Percentiles rank a stretch among this genome's conserved stretches.
phyloP scores from a whole-genome alignment of 2,888 invertebrate genomes.

The Cephus rjabovi region DNA sequence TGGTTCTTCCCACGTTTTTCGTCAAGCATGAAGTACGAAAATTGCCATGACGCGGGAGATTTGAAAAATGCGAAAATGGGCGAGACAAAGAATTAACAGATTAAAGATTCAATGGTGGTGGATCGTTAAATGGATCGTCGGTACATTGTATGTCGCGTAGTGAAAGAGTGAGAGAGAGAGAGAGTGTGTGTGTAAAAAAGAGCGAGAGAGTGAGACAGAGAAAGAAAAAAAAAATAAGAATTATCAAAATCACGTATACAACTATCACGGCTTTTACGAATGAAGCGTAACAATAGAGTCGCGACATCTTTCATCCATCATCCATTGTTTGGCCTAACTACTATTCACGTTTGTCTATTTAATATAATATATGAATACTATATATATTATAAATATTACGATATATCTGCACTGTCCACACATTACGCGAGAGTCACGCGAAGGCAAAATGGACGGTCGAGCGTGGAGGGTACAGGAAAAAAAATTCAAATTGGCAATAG shows the following conservation, averaged over 20 bases:
- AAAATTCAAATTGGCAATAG: not conserved
- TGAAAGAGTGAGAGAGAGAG: not conserved
- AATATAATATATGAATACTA: slow-evolving; percentile 25
- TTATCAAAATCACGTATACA: not conserved
- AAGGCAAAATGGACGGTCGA: not conserved
- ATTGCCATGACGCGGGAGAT: not conserved
- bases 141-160: not conserved
- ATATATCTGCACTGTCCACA: slow-evolving; percentile 19
- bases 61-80: not conserved
- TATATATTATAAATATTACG: slow-evolving; percentile 20
- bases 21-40: not conserved
- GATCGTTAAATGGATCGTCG: not conserved
- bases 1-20: not conserved
- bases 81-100: not conserved
- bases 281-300: not conserved
- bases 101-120: not conserved
- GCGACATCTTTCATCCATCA: slow-evolving; percentile 10
- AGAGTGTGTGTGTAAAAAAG: too few species aligned
- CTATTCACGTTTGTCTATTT: slow-evolving; percentile 35
- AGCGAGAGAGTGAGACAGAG: too few species aligned
- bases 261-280: not conserved
- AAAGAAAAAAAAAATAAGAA: too few species aligned
- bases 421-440: not conserved
- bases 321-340: slow-evolving; percentile 37
- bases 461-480: not conserved